Conservation (phyloP, 2,888 invertebrate genomes). For the Cinara cedri region DNA sequence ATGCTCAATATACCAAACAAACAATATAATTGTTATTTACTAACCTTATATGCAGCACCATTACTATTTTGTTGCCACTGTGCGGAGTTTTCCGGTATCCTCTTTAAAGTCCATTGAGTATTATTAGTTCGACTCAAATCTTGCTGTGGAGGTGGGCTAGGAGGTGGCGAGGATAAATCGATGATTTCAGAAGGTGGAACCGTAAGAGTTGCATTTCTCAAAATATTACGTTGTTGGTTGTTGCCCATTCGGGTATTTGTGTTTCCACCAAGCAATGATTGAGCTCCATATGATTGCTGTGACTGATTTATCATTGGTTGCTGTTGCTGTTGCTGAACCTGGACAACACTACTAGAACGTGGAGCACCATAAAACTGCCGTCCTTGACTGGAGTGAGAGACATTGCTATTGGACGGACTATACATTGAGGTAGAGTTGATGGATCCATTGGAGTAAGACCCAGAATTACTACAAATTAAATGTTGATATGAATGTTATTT, state of each 20-base stretch:
- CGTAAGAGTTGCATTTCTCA: background rate
- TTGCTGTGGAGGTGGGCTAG: conserved; percentile 61
- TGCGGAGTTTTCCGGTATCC: conserved; percentile 35
- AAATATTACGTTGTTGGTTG: conserved; percentile 36
- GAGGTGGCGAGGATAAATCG: conserved; percentile 67
- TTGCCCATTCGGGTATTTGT: conserved; percentile 12
- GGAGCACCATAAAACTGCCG: conserved; percentile 17
- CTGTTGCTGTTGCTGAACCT: background rate
- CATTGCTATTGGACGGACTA: background rate
- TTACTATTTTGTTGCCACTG: conserved; percentile 17
- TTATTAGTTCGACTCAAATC: background rate
- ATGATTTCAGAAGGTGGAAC: conserved; percentile 63
- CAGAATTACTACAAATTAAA: conserved; percentile 15
- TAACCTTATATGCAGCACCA: conserved; percentile 40
- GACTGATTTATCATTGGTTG: background rate
- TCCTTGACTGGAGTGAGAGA: background rate
- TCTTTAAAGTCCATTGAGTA: background rate
- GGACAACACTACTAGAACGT: background rate
- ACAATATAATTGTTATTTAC: background rate
- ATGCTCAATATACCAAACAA: too few relatives aligned
- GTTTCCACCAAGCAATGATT: background rate
- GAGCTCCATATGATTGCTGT: conserved; percentile 3
- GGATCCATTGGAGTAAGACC: conserved; percentile 1
- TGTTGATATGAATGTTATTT: background rate
- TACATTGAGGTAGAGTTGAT: conserved; percentile 19